phyloP scores from a whole-genome alignment of 2,888 invertebrate species.

The Nephrocerus scutellatus region DNA sequence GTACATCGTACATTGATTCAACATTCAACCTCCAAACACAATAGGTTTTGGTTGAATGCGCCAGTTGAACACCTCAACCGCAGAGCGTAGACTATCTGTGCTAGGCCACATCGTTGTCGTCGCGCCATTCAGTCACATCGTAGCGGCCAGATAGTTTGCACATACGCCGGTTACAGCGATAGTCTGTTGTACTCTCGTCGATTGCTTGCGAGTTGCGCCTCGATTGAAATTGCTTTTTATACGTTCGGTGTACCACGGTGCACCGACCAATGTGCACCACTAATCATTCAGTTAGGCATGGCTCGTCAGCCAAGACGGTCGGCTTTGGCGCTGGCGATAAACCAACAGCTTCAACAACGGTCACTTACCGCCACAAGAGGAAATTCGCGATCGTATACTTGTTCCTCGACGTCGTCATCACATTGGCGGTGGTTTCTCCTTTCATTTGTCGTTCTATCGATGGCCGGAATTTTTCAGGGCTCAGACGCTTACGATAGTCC shows the following conservation, averaged over 20 bases:
- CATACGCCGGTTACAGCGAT: too few relatives aligned
- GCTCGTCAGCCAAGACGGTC: conserved; percentile 41
- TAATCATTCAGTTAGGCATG: conserved; percentile 38
- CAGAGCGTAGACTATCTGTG: too few relatives aligned
- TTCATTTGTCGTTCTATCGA: background rate
- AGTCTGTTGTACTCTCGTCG: too few relatives aligned
- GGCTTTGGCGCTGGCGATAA: conserved; percentile 28
- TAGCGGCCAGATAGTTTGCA: too few relatives aligned
- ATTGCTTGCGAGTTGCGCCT: conserved; percentile 2
- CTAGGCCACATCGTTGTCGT: too few relatives aligned
- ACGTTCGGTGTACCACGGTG: conserved; percentile 3
- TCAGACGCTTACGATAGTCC: background rate
- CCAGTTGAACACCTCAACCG: too few relatives aligned
- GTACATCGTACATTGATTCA: too few relatives aligned
- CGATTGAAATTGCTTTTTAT: conserved; percentile 1
- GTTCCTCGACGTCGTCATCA: conserved; percentile 1
- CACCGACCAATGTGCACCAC: conserved; percentile 19
- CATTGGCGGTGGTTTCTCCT: background rate
- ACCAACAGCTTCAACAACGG: conserved; percentile 14
- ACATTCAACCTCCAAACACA: too few relatives aligned
- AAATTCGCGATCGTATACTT: background rate
- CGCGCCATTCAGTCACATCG: too few relatives aligned
- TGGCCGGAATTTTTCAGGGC: background rate
- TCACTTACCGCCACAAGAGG: conserved; percentile 1
- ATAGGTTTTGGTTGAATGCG: too few relatives aligned